Evolutionary conservation across 2,113 vertebrate species (phyloP).

Genomic region (Polypterus bichir): DNA sequence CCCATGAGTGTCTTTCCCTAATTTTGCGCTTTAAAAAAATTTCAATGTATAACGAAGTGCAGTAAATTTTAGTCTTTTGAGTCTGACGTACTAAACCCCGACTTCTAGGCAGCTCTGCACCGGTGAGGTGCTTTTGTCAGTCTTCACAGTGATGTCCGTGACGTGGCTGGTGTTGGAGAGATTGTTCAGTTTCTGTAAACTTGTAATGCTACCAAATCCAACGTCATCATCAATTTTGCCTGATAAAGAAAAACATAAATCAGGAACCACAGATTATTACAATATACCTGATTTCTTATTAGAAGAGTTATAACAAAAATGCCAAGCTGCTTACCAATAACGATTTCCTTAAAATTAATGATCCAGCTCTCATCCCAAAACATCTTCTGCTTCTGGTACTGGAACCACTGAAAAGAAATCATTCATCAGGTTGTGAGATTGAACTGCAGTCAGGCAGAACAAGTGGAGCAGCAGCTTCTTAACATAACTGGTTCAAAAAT

Average conservation of each 20-base stretch:
- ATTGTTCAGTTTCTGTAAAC: conserved; percentile 37
- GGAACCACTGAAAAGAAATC: conserved; percentile 42
- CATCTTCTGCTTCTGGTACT: conserved; percentile 64
- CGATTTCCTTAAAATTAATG: conserved; percentile 48
- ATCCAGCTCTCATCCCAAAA: conserved; percentile 68
- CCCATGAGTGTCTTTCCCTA: too few species aligned
- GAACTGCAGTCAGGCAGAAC: too few species aligned
- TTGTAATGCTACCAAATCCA: conserved; percentile 38
- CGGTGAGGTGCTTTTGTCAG: conserved; percentile 30
- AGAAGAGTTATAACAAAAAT: not conserved
- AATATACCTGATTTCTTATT: too few species aligned
- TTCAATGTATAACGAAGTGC: too few species aligned
- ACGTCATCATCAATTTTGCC: conserved; percentile 28
- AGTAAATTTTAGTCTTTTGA: not conserved
- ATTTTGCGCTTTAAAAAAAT: too few species aligned
- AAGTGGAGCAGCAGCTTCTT: too few species aligned
- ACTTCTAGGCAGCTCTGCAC: conserved; percentile 41
- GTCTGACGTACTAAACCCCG: conserved; percentile 44
- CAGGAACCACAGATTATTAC: too few species aligned
- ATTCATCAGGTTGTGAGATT: too few species aligned
- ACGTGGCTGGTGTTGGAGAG: conserved; percentile 34
- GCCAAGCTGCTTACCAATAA: conserved; percentile 37
- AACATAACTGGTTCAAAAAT: too few species aligned
- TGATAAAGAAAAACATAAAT: conserved; percentile 13
- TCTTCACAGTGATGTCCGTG: conserved; percentile 39